These are phyloP conservation scores for Echinarachnius parma DNA, from an alignment of 53 echinoderm and acorn worm genomes.

Conservation along the genomic window DNA sequence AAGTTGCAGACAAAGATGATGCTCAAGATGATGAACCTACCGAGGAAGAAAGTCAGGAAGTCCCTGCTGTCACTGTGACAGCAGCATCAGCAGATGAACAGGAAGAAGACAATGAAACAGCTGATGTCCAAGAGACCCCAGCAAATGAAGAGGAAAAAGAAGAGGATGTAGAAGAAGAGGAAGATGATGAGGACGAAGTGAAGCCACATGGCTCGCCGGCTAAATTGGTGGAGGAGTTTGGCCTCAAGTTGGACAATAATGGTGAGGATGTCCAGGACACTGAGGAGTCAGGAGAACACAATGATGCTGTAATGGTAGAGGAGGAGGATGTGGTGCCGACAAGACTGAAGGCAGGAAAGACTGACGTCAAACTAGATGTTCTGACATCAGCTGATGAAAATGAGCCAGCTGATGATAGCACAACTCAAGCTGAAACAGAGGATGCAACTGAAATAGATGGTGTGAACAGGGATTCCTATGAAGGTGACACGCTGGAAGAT, in stretches of 20 bases:
- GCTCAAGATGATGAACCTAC: too few species aligned
- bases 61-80: too few species aligned
- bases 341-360: conserved; percentile 4
- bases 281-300: background rate
- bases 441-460: background rate
- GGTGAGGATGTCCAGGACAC: background rate
- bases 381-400: conserved; percentile 2
- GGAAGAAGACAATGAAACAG: too few species aligned
- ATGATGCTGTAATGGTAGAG: conserved; percentile 6
- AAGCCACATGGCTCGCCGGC: background rate
- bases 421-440: background rate
- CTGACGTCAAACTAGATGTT: background rate
- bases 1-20: too few species aligned
- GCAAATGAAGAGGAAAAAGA: background rate
- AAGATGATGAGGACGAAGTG: conserved; percentile 1
- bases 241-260: conserved; percentile 4
- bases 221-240: conserved; percentile 31
- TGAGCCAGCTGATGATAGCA: background rate
- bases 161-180: background rate
- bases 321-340: conserved; percentile 21
- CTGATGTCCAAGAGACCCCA: too few species aligned
- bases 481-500: background rate
- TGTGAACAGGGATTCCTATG: background rate
- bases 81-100: too few species aligned
- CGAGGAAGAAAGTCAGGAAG: too few species aligned